Percentiles rank a stretch among this genome's conserved stretches.
Conservation (phyloP, 1,140 invertebrate genomes). For the Druon quercuslanigerum region DNA sequence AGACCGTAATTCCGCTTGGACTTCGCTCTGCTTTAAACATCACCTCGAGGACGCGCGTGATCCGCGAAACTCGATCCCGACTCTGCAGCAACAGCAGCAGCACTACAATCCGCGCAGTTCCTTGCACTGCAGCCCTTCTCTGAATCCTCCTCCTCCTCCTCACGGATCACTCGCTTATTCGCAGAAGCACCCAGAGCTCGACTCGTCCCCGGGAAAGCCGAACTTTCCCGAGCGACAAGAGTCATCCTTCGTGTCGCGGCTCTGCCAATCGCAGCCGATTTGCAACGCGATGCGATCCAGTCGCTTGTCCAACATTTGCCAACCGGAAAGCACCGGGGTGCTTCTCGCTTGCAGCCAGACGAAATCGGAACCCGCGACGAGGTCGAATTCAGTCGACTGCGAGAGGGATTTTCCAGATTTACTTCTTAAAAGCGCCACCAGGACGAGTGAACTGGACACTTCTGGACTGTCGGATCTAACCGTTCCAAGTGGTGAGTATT, state of each 20-base stretch:
- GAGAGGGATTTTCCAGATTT: constrained; percentile 64
- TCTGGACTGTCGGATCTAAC: constrained; percentile 60
- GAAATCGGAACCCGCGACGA: constrained; percentile 65
- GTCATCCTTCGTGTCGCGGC: constrained; percentile 48
- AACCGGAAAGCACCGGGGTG: constrained; percentile 4
- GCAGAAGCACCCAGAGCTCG: constrained; percentile 61
- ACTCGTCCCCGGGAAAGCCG: constrained; percentile 52
- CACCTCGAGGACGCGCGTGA: constrained; percentile 57
- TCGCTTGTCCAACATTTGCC: constrained; percentile 39
- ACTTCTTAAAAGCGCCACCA: constrained; percentile 51
- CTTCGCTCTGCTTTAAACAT: constrained; percentile 62
- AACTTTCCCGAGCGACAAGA: constrained; percentile 50
- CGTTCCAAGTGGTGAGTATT: constrained; percentile 57
- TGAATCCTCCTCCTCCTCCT: too few species aligned
- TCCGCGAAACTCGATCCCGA: constrained; percentile 47
- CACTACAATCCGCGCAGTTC: constrained; percentile 54
- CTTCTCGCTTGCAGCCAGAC: constrained; percentile 43
- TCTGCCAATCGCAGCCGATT: constrained; percentile 49
- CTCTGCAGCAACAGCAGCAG: too few species aligned
- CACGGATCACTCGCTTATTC: constrained; percentile 44
- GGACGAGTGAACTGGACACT: constrained; percentile 51
- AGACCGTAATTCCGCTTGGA: constrained; percentile 67
- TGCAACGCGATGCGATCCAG: constrained; percentile 37
- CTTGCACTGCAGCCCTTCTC: constrained; percentile 44
- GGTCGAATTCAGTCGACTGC: constrained; percentile 67